phyloP scores from a whole-genome alignment of 2,888 invertebrate genomes.

The Leptinotarsa haldemani region DNA sequence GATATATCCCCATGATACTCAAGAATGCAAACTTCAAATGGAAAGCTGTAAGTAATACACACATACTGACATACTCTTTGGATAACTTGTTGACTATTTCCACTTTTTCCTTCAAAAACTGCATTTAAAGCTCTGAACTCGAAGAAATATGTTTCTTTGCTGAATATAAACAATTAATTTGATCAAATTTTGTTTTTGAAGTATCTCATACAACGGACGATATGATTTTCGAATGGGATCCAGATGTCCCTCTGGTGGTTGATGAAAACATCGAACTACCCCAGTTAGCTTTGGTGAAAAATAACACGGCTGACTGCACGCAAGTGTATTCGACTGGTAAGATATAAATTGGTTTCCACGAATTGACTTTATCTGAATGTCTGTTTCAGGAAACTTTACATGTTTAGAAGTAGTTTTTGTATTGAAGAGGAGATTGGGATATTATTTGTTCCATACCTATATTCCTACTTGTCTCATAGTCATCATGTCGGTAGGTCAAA shows the following conservation, averaged over 20 bases:
- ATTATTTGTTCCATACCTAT: slow-evolving; percentile 93
- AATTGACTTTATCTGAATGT: slow-evolving; percentile 12
- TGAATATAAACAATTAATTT: too few relatives aligned
- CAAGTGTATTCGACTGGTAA: slow-evolving; percentile 91
- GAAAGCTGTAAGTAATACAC: slow-evolving; percentile 84
- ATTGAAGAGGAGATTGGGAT: slow-evolving; percentile 87
- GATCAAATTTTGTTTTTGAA: slow-evolving; percentile 62
- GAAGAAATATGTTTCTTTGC: too few relatives aligned
- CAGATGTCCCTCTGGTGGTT: slow-evolving; percentile 88
- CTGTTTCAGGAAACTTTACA: slow-evolving; percentile 84
- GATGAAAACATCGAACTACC: slow-evolving; percentile 92
- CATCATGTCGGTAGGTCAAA: slow-evolving; percentile 85
- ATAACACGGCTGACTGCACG: slow-evolving; percentile 90
- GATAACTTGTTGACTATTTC: too few relatives aligned
- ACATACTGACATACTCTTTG: not conserved
- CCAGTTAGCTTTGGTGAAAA: slow-evolving; percentile 85
- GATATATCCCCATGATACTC: slow-evolving; percentile 94
- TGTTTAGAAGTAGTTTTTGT: slow-evolving; percentile 92
- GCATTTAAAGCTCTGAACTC: too few relatives aligned
- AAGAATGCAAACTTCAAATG: slow-evolving; percentile 94
- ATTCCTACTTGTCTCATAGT: slow-evolving; percentile 94
- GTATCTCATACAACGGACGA: slow-evolving; percentile 96
- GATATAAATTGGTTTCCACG: not conserved
- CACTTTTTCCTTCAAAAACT: too few relatives aligned
- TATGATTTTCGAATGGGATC: slow-evolving; percentile 94